Percentiles rank a stretch among this genome's conserved stretches.
Evolutionary conservation across 2,888 invertebrate genomes (phyloP).

Genomic region (Brachynemurus nebulosus): DNA sequence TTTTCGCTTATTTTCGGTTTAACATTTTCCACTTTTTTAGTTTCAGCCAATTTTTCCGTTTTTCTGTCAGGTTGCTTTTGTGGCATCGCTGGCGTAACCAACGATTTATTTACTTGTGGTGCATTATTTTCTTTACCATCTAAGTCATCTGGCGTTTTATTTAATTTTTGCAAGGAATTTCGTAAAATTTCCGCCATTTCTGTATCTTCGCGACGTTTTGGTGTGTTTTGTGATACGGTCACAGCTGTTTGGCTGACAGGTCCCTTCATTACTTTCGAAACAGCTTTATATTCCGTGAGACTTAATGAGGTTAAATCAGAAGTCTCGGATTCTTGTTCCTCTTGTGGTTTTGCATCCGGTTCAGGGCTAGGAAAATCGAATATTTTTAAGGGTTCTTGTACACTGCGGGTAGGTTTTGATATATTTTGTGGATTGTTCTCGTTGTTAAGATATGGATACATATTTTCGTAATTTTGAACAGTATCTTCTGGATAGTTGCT

Average conservation of each 20-base stretch:
- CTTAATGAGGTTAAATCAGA: conserved; percentile 22
- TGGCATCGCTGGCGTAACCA: not conserved
- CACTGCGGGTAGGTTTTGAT: conserved; percentile 22
- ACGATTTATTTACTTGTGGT: not conserved
- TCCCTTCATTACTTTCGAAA: conserved; percentile 59
- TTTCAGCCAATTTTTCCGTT: not conserved
- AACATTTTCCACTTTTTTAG: too few relatives aligned
- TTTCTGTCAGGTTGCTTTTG: not conserved
- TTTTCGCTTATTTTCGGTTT: too few relatives aligned
- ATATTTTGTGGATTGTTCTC: conserved; percentile 26
- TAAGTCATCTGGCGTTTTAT: conserved; percentile 1
- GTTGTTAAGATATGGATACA: too few relatives aligned
- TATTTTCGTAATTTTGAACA: conserved; percentile 22
- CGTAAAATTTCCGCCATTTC: conserved; percentile 37
- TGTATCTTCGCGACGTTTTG: conserved; percentile 41
- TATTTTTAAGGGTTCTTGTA: conserved; percentile 13
- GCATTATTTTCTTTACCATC: not conserved
- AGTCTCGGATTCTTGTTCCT: conserved; percentile 19
- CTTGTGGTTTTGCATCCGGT: conserved; percentile 6
- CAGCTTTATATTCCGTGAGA: conserved; percentile 46
- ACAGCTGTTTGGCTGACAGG: conserved; percentile 61
- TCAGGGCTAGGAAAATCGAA: conserved; percentile 18
- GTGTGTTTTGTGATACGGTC: conserved; percentile 37
- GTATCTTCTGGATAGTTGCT: conserved; percentile 5
- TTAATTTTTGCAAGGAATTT: conserved; percentile 40